These are phyloP conservation scores for Myotis pilosus DNA, from an alignment of 2,797 vertebrate species.

Conservation along the genomic window DNA sequence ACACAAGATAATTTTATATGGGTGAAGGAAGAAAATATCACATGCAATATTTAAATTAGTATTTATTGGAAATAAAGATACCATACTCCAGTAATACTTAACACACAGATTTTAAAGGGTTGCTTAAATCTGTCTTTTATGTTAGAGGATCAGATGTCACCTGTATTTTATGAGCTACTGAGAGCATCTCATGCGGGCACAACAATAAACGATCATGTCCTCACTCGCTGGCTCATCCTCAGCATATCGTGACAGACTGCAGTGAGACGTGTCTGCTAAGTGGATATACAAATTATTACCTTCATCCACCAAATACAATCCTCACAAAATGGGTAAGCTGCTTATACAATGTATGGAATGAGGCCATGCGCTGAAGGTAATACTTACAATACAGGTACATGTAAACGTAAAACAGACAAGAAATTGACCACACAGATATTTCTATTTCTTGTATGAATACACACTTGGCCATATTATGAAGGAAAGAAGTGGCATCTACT, in stretches of 20 bases:
- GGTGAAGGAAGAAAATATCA: neutral
- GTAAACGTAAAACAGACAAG: neutral
- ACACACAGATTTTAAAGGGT: neutral
- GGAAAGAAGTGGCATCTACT: neutral
- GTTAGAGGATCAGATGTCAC: neutral
- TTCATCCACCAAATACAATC: neutral
- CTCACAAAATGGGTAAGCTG: neutral
- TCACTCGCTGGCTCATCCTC: neutral
- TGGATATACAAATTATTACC: neutral
- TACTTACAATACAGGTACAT: neutral
- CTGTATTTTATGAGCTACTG: neutral
- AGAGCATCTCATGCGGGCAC: neutral
- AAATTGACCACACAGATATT: neutral
- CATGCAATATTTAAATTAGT: neutral
- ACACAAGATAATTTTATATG: neutral
- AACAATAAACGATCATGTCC: neutral
- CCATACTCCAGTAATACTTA: no score
- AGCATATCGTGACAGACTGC: neutral
- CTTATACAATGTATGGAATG: neutral
- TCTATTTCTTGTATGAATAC: neutral
- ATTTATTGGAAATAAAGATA: neutral
- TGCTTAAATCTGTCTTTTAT: neutral
- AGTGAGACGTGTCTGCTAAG: neutral
- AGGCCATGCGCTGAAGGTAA: neutral
- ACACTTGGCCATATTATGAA: neutral